These are phyloP conservation scores for Anguilla rostrata DNA, from an alignment of 2,113 vertebrate species.

Conservation along the genomic window DNA sequence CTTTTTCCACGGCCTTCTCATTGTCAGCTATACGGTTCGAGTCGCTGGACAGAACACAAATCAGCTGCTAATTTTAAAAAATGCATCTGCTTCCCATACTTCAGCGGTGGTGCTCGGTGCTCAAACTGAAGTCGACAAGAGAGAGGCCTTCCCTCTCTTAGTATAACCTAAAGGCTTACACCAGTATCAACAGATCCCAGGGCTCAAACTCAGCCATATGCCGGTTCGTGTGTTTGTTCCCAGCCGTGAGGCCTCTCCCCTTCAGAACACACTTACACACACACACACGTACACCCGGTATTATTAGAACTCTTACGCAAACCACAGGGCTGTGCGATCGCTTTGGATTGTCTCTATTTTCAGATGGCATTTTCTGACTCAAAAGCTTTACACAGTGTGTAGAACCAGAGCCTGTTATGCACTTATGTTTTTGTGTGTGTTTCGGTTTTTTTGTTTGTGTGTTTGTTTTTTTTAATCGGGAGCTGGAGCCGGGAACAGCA, in stretches of 20 bases:
- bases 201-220: slow-evolving; percentile 71
- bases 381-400: not conserved
- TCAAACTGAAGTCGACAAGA: slow-evolving; percentile 62
- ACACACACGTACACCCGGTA: not conserved
- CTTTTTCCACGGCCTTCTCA: not conserved
- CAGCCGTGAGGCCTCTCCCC: slow-evolving; percentile 59
- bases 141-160: slow-evolving; percentile 41
- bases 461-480: not conserved
- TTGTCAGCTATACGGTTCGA: not conserved
- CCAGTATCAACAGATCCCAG: slow-evolving; percentile 67
- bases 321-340: not conserved
- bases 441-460: not conserved
- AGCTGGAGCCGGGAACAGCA: not conserved
- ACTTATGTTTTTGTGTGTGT: slow-evolving; percentile 5
- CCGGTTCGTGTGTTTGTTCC: slow-evolving; percentile 58
- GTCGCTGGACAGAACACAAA: not conserved
- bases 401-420: slow-evolving; percentile 1
- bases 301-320: not conserved
- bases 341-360: not conserved
- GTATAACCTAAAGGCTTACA: slow-evolving; percentile 64
- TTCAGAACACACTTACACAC: not conserved
- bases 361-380: not conserved
- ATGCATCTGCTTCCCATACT: not conserved
- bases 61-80: not conserved
- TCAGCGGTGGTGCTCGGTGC: not conserved